Percentiles rank a stretch among this genome's conserved stretches.
phyloP scores from a whole-genome alignment of 30 jellyfish, hydroid and myxozoan species.

The Rhopilema esculentum region DNA sequence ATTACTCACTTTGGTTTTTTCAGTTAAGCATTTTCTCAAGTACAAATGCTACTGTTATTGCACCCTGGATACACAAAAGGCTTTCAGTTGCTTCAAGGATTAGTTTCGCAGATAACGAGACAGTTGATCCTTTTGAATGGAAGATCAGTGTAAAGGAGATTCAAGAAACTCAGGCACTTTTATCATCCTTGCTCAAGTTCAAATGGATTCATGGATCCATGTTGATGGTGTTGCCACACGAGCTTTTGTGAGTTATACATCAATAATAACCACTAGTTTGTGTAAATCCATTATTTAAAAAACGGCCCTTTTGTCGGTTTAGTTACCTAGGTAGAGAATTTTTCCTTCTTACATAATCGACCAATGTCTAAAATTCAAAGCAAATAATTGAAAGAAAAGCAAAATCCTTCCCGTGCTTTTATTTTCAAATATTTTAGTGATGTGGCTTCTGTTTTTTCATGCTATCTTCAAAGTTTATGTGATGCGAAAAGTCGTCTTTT shows the following conservation, averaged over 20 bases:
- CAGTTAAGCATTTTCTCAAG: conserved; percentile 48
- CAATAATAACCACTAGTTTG: too few species aligned
- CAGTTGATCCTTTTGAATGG: conserved; percentile 20
- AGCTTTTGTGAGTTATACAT: conserved; percentile 24
- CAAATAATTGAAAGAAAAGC: too few species aligned
- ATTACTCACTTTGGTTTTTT: background rate
- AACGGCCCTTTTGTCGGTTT: background rate
- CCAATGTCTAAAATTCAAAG: too few species aligned
- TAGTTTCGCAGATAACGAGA: background rate
- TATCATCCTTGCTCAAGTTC: background rate
- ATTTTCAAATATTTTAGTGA: too few species aligned
- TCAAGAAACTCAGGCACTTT: conserved; percentile 9
- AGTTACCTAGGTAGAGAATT: too few species aligned
- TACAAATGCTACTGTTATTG: background rate
- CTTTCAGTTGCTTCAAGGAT: conserved; percentile 7
- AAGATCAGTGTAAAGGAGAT: conserved; percentile 47
- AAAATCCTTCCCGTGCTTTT: too few species aligned
- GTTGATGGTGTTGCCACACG: conserved; percentile 11
- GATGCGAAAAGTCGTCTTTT: too few species aligned
- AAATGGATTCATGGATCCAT: conserved; percentile 42
- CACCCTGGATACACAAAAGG: conserved; percentile 21
- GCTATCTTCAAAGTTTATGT: too few species aligned
- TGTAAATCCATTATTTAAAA: too few species aligned
- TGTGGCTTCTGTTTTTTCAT: too few species aligned
- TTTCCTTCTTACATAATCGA: too few species aligned